A percentile compares a stretch with the other conserved stretches of the same genome.
Conservation (phyloP, 1,140 invertebrate genomes). For the Tetragonula clypearis region DNA sequence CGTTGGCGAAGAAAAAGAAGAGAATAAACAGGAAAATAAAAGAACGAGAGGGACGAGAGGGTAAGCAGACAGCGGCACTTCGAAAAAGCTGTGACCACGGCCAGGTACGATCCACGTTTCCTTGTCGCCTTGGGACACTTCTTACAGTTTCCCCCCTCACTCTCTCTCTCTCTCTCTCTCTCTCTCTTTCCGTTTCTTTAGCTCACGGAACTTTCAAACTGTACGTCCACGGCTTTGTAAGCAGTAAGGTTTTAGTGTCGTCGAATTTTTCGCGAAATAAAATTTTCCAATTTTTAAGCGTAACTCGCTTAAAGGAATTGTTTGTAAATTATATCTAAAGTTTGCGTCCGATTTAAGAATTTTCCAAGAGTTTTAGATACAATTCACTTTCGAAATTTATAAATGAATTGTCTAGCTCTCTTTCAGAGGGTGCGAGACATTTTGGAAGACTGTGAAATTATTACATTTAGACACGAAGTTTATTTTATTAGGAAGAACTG, state of each 20-base stretch:
- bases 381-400: too few relatives aligned
- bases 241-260: background rate
- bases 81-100: constrained; percentile 1
- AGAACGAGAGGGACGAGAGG: background rate
- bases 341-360: background rate
- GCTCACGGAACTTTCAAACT: background rate
- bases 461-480: too few relatives aligned
- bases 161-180: too few relatives aligned
- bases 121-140: constrained; percentile 8
- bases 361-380: background rate
- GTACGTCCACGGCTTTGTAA: background rate
- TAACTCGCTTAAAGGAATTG: background rate
- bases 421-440: too few relatives aligned
- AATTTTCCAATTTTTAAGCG: background rate
- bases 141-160: background rate
- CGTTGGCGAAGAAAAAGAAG: background rate
- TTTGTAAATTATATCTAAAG: background rate
- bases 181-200: background rate
- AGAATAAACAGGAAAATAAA: background rate
- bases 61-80: background rate
- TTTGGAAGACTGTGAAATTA: too few relatives aligned
- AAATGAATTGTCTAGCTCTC: too few relatives aligned
- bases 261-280: background rate
- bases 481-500: too few relatives aligned
- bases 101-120: background rate